Evolutionary conservation across 2,797 vertebrate species (phyloP), one percentile per base, ranked within the genome.

Genomic region (Macropodus opercularis): DNA sequence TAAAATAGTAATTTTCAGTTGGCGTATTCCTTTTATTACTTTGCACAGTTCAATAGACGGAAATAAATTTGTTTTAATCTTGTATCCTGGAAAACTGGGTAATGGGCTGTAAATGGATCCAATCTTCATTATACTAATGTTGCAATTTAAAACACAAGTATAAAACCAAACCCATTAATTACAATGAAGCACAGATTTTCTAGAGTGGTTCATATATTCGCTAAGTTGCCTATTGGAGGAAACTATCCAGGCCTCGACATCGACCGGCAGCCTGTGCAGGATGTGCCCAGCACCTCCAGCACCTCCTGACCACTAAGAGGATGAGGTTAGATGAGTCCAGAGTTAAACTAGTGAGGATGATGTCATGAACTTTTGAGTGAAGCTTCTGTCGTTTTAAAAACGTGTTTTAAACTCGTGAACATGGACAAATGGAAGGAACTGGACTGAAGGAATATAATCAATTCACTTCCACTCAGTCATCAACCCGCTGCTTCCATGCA

Each of bases 51-150:
- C 46, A 73, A 36, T 40, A 49, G 43, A 66, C 32, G 21, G 47
- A 44, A 72, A 79, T 76, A 63, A 0, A 31, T 77, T 40, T 42
- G 15, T 53, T 71, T 74, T 53, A 75, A 69, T 74, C 26, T 48
- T 34, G 35, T 62, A 51, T 64, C 63, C 40, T 49, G 23, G 15
- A 63, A 77, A 66, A 50, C 39, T 27, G 34, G 50, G 41, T 53
- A 49, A 41, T 17, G 15, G 53, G 38, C 42, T 56, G 13, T 49
- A 61, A 70, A 75, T 2, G 6, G 29, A 51, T 77, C 34, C 18
- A 27, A 21, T 59, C 34, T 42, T 84, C 58, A 66, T 40, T 57
- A 51, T 44, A 73, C 32, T 15, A 48, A 36, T 58, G 53, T 68
- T 58, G 34, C 53, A 15, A 50, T 67, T 19, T 29, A 9, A 52